Percentiles rank a stretch among this genome's conserved stretches.
phyloP scores from a whole-genome alignment of 2,113 vertebrate species.

The Chrysemys picta region DNA sequence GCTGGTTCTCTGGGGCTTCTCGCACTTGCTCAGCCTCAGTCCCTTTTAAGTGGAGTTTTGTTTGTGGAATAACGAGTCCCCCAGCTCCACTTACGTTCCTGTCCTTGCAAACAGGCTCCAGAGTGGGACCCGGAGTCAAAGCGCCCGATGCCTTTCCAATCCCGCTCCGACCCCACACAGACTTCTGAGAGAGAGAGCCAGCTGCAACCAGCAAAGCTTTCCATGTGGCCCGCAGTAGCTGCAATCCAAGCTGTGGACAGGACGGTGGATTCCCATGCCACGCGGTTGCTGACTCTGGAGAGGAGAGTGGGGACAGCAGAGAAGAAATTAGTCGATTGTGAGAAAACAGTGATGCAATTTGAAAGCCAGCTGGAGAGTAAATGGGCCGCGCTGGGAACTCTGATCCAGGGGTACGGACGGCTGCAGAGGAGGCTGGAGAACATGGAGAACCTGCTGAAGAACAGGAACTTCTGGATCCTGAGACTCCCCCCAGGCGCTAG shows the following conservation, averaged over 20 bases:
- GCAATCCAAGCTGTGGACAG: slow-evolving; percentile 81
- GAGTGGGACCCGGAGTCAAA: slow-evolving; percentile 80
- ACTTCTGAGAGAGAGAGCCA: slow-evolving; percentile 72
- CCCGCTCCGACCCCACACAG: slow-evolving; percentile 69
- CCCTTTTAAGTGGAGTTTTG: not conserved
- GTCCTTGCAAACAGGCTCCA: slow-evolving; percentile 68
- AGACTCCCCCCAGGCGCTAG: slow-evolving; percentile 75
- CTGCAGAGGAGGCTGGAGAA: slow-evolving; percentile 81
- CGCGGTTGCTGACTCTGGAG: slow-evolving; percentile 79
- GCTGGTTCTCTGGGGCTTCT: too few relatives aligned
- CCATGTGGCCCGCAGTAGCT: slow-evolving; percentile 82
- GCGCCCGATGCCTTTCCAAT: slow-evolving; percentile 75
- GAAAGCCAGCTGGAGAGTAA: slow-evolving; percentile 75
- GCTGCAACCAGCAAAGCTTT: slow-evolving; percentile 78
- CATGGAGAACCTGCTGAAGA: slow-evolving; percentile 81
- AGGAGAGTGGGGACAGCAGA: slow-evolving; percentile 76
- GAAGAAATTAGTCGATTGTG: slow-evolving; percentile 80
- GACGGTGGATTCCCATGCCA: slow-evolving; percentile 80
- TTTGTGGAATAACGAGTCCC: fast-evolving
- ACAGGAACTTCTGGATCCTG: slow-evolving; percentile 83
- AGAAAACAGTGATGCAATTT: slow-evolving; percentile 77
- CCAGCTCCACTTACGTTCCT: not conserved
- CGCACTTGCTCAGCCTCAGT: not conserved
- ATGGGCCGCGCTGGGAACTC: too few relatives aligned
- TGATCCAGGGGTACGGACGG: slow-evolving; percentile 76